Evolutionary conservation across 2,888 invertebrate genomes (phyloP), one percentile per base, ranked within the genome.

Genomic region (Petrolisthes manimaculis): DNA sequence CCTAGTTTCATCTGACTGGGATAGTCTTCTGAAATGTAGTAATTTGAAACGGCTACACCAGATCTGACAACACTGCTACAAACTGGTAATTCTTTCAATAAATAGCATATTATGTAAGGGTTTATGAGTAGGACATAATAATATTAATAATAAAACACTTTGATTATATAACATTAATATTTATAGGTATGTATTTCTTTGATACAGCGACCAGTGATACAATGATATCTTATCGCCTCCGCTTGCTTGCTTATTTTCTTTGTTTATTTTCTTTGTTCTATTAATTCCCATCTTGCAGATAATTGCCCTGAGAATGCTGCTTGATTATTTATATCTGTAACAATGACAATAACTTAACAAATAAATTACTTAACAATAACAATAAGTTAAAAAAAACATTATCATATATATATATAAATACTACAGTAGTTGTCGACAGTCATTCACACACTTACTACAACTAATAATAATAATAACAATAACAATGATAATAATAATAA

Each of bases 231-330:
- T n/a, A 21, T n/a, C 71, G 14, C 71, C 9, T 61, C 18, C 18
- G 9, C 67, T 61, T 14, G 9, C 67, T 9, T 61, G 12, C 12
- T 18, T 61, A 4, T 18, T 9, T 61, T 14, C 18, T 61, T 61
- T 61, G 21, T 71, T n/a, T 71, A 8, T n/a, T 71, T n/a, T 8
- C 21, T 71, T 71, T 71, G n/a, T 71, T 6, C 21, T n/a, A 71
- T n/a, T 71, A 71, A 61, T 71, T 71, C 71, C 71, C 71, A 71
- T 71, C 14, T 71, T 71, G 71, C 71, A 71, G 71, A n/a, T 71
- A 71, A 71, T 71, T 71, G 71, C 71, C 71, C 71, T 71, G 71
- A 71, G 71, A 71, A 71, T 71, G 71, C 71, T 71, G 71, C 21
- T 71, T 71, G 71, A 71, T 21, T n/a, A n/a, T 71, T 21, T n/a